Percentiles rank a stretch among this genome's conserved stretches.
phyloP scores from a whole-genome alignment of 2,797 vertebrate species.

The Gallinago nigripennis region DNA sequence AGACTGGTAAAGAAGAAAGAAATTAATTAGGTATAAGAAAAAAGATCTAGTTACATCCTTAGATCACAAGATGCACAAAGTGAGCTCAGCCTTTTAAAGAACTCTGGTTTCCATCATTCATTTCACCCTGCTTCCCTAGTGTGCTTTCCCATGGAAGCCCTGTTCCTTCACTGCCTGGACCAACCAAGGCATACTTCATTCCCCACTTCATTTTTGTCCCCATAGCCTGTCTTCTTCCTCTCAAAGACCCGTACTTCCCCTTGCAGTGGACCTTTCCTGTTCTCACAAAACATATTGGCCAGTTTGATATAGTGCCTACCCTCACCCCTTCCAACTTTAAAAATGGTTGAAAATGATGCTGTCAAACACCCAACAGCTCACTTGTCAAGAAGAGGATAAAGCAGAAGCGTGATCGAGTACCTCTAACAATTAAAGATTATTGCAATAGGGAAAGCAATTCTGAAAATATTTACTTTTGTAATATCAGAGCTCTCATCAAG shows the following conservation, averaged over 20 bases:
- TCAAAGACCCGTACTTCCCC: background rate
- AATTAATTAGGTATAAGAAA: background rate
- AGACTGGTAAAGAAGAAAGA: background rate
- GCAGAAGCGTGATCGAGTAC: background rate
- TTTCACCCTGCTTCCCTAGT: background rate
- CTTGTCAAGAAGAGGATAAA: background rate
- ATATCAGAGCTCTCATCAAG: background rate
- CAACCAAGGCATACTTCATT: background rate
- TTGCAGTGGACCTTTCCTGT: background rate
- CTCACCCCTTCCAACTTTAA: background rate
- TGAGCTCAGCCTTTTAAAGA: background rate
- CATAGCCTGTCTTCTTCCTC: background rate
- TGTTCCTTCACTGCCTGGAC: background rate
- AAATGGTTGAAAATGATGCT: background rate
- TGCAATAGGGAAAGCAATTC: background rate
- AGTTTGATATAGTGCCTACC: background rate
- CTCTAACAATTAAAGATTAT: background rate
- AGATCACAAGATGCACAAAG: background rate
- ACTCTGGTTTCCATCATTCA: background rate
- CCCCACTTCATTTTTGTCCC: background rate
- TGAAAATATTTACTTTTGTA: background rate
- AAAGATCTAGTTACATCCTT: background rate
- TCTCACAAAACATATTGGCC: background rate
- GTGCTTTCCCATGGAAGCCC: background rate
- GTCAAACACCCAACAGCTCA: background rate